Percentiles rank a stretch among this genome's conserved stretches.
Conservation (phyloP, 2,888 invertebrate species). For the Cecidostiba fungosa region DNA sequence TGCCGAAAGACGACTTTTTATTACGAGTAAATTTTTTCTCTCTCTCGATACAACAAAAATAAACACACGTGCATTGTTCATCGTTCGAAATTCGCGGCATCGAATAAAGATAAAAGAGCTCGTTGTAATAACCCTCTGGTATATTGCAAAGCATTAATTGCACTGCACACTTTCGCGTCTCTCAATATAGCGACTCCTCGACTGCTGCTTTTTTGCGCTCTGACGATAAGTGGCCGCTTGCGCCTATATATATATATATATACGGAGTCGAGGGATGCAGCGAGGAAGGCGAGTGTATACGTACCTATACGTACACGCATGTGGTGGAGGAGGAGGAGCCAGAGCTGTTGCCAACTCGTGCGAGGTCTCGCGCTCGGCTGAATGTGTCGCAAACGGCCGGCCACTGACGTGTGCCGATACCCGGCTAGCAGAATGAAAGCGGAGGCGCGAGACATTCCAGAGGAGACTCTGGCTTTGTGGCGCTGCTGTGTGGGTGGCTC, state of each 20-base stretch:
- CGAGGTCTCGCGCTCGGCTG: slow-evolving; percentile 58
- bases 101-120: neutral
- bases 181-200: neutral
- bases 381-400: slow-evolving; percentile 75
- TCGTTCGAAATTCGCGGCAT: neutral
- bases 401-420: slow-evolving; percentile 72
- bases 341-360: slow-evolving; percentile 73
- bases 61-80: neutral
- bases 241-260: neutral
- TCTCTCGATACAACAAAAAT: neutral
- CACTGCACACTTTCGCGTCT: neutral
- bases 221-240: neutral
- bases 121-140: neutral
- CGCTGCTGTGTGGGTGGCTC: neutral
- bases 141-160: neutral
- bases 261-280: neutral
- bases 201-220: neutral
- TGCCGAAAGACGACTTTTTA: neutral
- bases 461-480: slow-evolving; percentile 22
- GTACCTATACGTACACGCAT: slow-evolving; percentile 8
- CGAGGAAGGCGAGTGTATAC: neutral
- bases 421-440: slow-evolving; percentile 69
- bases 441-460: slow-evolving; percentile 27
- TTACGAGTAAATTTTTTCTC: neutral
- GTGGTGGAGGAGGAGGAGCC: neutral